These are phyloP conservation scores for Danio tinwini DNA, from an alignment of 2,797 vertebrate genomes.

Conservation along the genomic window DNA sequence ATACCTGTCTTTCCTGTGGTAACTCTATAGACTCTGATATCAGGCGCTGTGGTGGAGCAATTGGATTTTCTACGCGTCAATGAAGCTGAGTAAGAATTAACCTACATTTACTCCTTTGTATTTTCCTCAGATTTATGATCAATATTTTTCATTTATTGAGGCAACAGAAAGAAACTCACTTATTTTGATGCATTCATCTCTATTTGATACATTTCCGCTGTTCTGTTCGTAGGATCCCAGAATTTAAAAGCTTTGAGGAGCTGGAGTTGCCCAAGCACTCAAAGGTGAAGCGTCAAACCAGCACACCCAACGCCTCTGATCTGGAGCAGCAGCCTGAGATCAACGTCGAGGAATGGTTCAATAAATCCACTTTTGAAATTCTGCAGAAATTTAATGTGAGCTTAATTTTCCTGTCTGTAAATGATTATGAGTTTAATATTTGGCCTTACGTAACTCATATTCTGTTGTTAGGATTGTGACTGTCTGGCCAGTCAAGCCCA, in stretches of 20 bases:
- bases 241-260: conserved; percentile 96
- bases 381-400: conserved; percentile 93
- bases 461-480: conserved; percentile 82
- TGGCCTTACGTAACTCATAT: not conserved
- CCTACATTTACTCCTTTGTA: not conserved
- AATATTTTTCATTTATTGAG: not conserved
- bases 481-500: conserved; percentile 92
- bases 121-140: conserved; percentile 2
- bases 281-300: conserved; percentile 94
- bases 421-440: not conserved
- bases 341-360: conserved; percentile 84
- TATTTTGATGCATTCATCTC: not conserved
- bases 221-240: conserved; percentile 80
- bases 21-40: conserved; percentile 89
- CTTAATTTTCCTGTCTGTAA: not conserved
- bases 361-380: conserved; percentile 84
- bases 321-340: conserved; percentile 90
- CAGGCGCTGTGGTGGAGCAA: conserved; percentile 95
- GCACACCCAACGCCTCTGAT: conserved; percentile 86
- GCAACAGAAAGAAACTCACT: not conserved
- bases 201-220: not conserved
- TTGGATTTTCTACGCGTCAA: conserved; percentile 94
- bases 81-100: conserved; percentile 88
- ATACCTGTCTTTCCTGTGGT: conserved; percentile 61
- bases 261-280: conserved; percentile 95